These are phyloP conservation scores for Julus scanicus DNA, from an alignment of 2,888 invertebrate species.

Conservation along the genomic window DNA sequence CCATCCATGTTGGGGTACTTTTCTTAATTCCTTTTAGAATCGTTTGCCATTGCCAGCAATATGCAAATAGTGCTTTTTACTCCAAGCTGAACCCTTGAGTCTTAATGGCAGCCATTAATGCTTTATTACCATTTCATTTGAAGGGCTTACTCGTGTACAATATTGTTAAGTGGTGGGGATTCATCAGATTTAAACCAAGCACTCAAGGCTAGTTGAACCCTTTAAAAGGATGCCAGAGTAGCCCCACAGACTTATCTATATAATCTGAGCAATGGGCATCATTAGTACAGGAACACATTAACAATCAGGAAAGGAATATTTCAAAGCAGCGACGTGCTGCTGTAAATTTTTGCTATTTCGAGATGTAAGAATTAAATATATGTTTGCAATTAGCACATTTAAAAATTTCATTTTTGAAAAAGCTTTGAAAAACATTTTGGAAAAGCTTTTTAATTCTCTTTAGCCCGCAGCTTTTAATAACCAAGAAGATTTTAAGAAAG, in stretches of 20 bases:
- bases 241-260: neutral
- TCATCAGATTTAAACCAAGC: neutral
- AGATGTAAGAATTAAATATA: no score
- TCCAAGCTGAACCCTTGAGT: neutral
- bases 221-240: neutral
- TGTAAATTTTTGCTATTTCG: no score
- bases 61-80: neutral
- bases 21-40: neutral
- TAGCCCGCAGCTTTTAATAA: neutral
- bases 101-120: neutral
- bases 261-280: no score
- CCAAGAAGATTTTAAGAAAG: no score
- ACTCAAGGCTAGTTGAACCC: neutral
- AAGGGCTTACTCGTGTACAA: slow-evolving; percentile 11
- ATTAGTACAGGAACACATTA: neutral
- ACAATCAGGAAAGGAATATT: no score
- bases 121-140: neutral
- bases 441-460: no score
- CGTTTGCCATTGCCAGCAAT: neutral
- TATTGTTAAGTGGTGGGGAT: slow-evolving; percentile 11
- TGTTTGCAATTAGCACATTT: no score
- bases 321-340: no score
- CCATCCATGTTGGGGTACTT: neutral
- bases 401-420: no score
- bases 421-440: no score